These are phyloP conservation scores for Ceratosolen solmsi DNA, from an alignment of 1,140 invertebrate species.

Conservation along the genomic window DNA sequence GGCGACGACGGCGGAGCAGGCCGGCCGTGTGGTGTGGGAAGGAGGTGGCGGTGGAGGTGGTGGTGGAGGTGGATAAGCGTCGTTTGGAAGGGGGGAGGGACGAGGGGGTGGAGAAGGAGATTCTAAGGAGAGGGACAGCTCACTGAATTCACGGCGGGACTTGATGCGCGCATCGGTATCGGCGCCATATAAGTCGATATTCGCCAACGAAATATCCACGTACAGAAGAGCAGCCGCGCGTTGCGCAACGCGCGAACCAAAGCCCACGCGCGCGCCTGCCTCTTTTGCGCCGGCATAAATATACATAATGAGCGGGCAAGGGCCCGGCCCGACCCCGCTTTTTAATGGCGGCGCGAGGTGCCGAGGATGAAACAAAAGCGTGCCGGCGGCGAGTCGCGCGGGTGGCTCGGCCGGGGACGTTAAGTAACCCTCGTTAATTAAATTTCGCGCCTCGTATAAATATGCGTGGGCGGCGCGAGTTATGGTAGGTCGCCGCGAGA, in stretches of 20 bases:
- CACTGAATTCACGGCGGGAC: neutral
- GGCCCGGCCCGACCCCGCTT: neutral
- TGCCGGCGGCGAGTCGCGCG: neutral
- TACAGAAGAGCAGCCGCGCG: neutral
- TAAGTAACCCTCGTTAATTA: slow-evolving; percentile 30
- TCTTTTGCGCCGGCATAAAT: neutral
- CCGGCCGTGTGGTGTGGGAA: neutral
- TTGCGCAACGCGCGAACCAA: slow-evolving; percentile 3
- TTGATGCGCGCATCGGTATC: slow-evolving; percentile 9
- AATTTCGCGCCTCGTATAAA: slow-evolving; percentile 20
- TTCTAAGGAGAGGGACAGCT: too few species aligned
- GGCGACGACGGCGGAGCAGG: neutral
- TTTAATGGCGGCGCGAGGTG: neutral
- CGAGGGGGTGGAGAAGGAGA: too few species aligned
- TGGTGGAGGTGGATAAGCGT: too few species aligned
- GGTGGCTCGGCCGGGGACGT: neutral
- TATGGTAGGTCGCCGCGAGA: too few species aligned
- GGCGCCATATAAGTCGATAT: slow-evolving; percentile 41
- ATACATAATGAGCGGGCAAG: neutral
- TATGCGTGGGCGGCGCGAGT: neutral
- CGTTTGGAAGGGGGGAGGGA: too few species aligned
- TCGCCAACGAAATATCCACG: slow-evolving; percentile 4
- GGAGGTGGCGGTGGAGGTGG: neutral
- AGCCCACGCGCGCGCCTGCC: neutral
- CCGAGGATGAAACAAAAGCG: neutral